Conservation (phyloP, 2,888 invertebrate species). For the Zaprionus bogoriensis region DNA sequence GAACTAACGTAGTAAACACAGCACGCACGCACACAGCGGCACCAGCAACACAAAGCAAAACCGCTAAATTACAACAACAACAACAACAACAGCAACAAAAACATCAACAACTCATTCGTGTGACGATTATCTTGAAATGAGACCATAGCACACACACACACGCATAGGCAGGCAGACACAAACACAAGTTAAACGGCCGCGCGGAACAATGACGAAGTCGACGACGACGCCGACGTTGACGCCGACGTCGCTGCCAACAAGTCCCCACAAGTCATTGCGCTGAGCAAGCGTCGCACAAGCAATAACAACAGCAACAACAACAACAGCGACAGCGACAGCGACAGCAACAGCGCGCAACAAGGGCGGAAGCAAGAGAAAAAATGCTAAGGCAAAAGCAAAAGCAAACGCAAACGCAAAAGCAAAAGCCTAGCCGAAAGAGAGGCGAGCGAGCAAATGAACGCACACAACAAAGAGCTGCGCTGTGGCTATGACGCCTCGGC, state of each 20-base stretch:
- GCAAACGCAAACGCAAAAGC: conserved; percentile 64
- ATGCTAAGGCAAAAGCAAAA: too few relatives aligned
- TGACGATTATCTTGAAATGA: conserved; percentile 76
- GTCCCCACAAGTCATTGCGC: too few relatives aligned
- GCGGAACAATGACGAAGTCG: conserved; percentile 67
- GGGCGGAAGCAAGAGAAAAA: conserved; percentile 71
- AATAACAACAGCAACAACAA: conserved; percentile 39
- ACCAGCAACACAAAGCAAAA: conserved; percentile 52
- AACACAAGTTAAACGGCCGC: conserved; percentile 70
- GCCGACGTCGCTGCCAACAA: conserved; percentile 42
- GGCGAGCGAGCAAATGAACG: conserved; percentile 30
- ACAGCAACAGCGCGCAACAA: conserved; percentile 43
- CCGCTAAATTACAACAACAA: conserved; percentile 71
- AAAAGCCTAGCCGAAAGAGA: conserved; percentile 55
- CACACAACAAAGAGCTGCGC: conserved; percentile 49
- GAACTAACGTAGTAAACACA: conserved; percentile 26
- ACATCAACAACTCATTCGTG: conserved; percentile 66
- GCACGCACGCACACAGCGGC: conserved; percentile 24
- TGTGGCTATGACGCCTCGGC: too few relatives aligned
- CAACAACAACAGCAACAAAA: conserved; percentile 27
- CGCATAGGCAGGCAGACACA: conserved; percentile 7
- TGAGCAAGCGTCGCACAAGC: too few relatives aligned
- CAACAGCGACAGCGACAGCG: conserved; percentile 9
- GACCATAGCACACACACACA: conserved; percentile 64
- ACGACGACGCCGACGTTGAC: conserved; percentile 22